phyloP scores from a whole-genome alignment of 2,888 invertebrate species.

The Cryptocheilus praepositus region DNA sequence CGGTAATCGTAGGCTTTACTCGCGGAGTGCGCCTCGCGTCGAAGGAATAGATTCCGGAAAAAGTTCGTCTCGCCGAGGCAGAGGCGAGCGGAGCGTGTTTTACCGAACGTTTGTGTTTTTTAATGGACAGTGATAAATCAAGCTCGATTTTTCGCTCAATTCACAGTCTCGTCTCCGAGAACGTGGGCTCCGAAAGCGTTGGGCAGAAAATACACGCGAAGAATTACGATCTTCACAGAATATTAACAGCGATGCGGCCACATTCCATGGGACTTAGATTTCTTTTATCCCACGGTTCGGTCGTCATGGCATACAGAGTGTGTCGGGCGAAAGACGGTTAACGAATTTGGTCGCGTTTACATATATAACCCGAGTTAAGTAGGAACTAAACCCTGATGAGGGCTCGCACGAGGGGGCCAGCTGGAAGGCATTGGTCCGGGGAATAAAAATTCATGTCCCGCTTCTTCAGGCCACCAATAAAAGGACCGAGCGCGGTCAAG shows the following conservation, averaged over 20 bases:
- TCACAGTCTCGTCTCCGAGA: background rate
- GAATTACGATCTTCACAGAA: slow-evolving; percentile 53
- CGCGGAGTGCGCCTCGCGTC: background rate
- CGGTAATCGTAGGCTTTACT: background rate
- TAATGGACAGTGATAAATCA: too few species aligned
- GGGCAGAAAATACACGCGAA: slow-evolving; percentile 20
- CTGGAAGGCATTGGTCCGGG: slow-evolving; percentile 21
- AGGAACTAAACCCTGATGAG: slow-evolving; percentile 60
- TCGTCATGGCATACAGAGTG: slow-evolving; percentile 2
- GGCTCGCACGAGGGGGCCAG: slow-evolving; percentile 58
- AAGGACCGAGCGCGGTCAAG: slow-evolving; percentile 33
- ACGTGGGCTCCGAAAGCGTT: too few species aligned
- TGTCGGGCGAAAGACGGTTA: slow-evolving; percentile 41
- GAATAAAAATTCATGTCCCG: slow-evolving; percentile 50
- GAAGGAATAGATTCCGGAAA: too few species aligned
- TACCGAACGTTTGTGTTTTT: too few species aligned
- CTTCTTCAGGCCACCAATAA: slow-evolving; percentile 46
- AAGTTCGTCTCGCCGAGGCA: background rate
- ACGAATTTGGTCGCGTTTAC: slow-evolving; percentile 57
- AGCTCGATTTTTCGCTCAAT: too few species aligned
- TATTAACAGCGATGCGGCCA: slow-evolving; percentile 52
- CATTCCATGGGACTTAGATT: slow-evolving; percentile 51
- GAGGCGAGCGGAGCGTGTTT: too few species aligned
- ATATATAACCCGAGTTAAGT: slow-evolving; percentile 59
- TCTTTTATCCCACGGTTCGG: slow-evolving; percentile 26